Percentiles rank a stretch among this genome's conserved stretches.
phyloP scores from a whole-genome alignment of 2,888 invertebrate species.

The Thyatira batis region DNA sequence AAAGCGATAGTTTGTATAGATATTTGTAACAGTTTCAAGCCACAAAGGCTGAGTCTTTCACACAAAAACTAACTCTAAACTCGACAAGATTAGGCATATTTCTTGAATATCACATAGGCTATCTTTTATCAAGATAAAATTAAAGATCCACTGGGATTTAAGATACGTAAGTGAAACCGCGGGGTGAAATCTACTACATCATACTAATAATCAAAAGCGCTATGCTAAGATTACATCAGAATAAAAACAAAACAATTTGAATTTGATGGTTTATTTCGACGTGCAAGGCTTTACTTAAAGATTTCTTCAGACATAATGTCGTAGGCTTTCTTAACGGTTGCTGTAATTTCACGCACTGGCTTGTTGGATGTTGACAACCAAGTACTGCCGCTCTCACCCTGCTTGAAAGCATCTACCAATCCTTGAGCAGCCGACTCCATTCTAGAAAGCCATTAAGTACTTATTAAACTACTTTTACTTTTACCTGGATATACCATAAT shows the following conservation, averaged over 20 bases:
- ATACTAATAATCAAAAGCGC: neutral
- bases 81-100: too few relatives aligned
- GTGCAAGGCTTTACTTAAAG: conserved; percentile 1
- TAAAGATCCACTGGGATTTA: too few relatives aligned
- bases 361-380: conserved; percentile 32
- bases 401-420: conserved; percentile 35
- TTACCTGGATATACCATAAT: neutral
- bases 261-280: neutral
- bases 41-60: too few relatives aligned
- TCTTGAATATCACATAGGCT: too few relatives aligned
- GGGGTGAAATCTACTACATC: too few relatives aligned
- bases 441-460: conserved; percentile 18
- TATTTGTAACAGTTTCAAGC: too few relatives aligned
- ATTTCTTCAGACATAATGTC: conserved; percentile 16
- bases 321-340: conserved; percentile 32
- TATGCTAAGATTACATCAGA: too few relatives aligned
- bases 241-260: neutral
- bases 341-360: conserved; percentile 43
- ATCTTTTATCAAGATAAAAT: too few relatives aligned
- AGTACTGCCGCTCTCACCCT: conserved; percentile 33
- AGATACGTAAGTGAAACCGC: too few relatives aligned
- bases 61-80: too few relatives aligned
- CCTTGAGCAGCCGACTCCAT: conserved; percentile 38
- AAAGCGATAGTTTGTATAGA: too few relatives aligned
- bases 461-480: neutral